Base-by-base conservation (phyloP, 2,797 vertebrate genomes). In the Adelosebastes latens region DNA sequence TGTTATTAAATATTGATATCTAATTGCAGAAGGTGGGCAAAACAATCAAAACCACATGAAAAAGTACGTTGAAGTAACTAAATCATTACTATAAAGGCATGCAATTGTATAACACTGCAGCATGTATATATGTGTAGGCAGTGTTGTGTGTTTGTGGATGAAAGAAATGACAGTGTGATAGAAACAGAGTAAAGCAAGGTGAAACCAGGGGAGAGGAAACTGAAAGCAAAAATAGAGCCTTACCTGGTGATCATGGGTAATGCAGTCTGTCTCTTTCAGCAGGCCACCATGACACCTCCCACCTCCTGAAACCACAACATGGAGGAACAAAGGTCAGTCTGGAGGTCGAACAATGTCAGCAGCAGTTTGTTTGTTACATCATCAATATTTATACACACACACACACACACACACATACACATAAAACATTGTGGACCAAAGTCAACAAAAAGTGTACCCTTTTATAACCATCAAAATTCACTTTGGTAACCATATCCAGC, bases 301-400 rank as follows among this genome's bases (percentile, higher is more conserved):
- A 34, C 77, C 82, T 88, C 91, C 93, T 94, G 76, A 78, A 92
- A 92, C 14, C 61, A 88, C 73, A 91, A 86, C 34, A 76, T 7
- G 14, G 39, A 72, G 60, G 20, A 74, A 58, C 69, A 79, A 20
- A 76, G 75, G 85, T 94, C 75, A 93, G 75, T 63, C 12, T 29
- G 6, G 63, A 75, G 78, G 72, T 55, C 12, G n/a, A 10, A 75
- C 9, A 62, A 18, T 59, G 63, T 60, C 22, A 53, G 46, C 34
- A 6, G 24, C 14, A 53, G n/a, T 49, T 49, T 49, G 18, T 49
- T 49, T 20, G 7, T 49, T 49, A 49, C 46, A 20, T 49, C 18
- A 49, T 49, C 18, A 36, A 55, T 10, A 34, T 36, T 74, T 34
- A 20, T 25, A 8, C 46, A 24, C 24, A 20, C 62, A 31, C 49